Evolutionary conservation across 1,140 invertebrate genomes (phyloP).

Genomic region (Cherax destructor): DNA sequence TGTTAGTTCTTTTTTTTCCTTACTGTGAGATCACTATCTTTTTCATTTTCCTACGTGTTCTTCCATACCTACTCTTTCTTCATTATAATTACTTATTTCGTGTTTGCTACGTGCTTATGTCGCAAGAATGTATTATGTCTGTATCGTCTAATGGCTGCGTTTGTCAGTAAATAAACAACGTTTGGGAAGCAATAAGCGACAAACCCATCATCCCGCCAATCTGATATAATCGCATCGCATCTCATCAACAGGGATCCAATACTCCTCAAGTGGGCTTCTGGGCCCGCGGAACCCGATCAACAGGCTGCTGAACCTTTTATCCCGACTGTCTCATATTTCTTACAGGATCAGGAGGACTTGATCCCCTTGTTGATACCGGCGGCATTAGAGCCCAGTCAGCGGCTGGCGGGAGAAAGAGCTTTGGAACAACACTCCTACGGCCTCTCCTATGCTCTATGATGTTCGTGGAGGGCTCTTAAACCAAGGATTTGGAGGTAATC

Average conservation of each 20-base stretch:
- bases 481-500: too few species aligned
- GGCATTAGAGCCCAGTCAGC: constrained; percentile 2
- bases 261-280: constrained; percentile 53
- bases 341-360: constrained; percentile 45
- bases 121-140: neutral
- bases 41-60: neutral
- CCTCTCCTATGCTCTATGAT: neutral
- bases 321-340: constrained; percentile 53
- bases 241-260: constrained; percentile 49
- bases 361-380: constrained; percentile 50
- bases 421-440: too few species aligned
- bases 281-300: constrained; percentile 44
- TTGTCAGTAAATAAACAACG: constrained; percentile 12
- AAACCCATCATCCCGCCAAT: constrained; percentile 40
- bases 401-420: too few species aligned
- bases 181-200: constrained; percentile 16
- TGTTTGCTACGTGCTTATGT: neutral
- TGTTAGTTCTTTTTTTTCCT: neutral
- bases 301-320: constrained; percentile 54
- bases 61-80: neutral
- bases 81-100: neutral
- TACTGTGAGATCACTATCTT: neutral
- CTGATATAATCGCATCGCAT: constrained; percentile 47
- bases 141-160: neutral
- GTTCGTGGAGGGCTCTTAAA: too few species aligned